A percentile compares a stretch with the other conserved stretches of the same genome.
These are phyloP conservation scores for Endomychus coccineus DNA, from an alignment of 2,888 invertebrate species.

Conservation along the genomic window DNA sequence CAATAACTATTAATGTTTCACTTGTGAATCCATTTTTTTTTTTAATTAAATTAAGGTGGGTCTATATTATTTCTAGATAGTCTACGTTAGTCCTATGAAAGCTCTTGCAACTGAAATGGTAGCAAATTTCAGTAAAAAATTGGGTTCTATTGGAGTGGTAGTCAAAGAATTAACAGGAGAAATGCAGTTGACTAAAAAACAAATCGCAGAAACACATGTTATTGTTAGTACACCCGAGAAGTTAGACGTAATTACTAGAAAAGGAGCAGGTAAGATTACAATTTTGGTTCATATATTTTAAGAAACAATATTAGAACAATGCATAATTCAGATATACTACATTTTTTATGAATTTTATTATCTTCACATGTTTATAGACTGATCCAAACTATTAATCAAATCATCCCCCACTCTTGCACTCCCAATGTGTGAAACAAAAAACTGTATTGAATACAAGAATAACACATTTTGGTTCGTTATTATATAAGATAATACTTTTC, in stretches of 20 bases:
- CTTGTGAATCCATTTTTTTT: background rate
- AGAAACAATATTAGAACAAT: too few relatives aligned
- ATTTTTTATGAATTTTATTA: too few relatives aligned
- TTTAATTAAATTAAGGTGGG: background rate
- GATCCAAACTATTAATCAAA: too few relatives aligned
- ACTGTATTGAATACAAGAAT: too few relatives aligned
- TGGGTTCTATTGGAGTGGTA: constrained; percentile 67
- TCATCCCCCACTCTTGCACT: too few relatives aligned
- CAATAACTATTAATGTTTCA: too few relatives aligned
- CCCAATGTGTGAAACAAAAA: too few relatives aligned
- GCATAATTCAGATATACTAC: too few relatives aligned
- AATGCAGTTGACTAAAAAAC: constrained; percentile 91
- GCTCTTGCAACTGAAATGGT: constrained; percentile 99
- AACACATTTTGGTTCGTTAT: too few relatives aligned
- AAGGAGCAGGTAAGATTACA: constrained; percentile 69
- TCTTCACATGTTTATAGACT: too few relatives aligned
- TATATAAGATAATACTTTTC: too few relatives aligned
- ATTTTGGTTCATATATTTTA: too few relatives aligned
- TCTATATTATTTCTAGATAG: constrained; percentile 73
- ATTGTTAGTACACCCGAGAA: constrained; percentile 98
- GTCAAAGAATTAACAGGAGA: constrained; percentile 96
- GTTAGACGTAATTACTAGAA: constrained; percentile 98
- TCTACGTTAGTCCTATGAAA: constrained; percentile 99
- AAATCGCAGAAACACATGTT: constrained; percentile 95
- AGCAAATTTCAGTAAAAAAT: constrained; percentile 76